These are phyloP conservation scores for Promerops cafer DNA, from an alignment of 2,113 vertebrate species.

Conservation along the genomic window DNA sequence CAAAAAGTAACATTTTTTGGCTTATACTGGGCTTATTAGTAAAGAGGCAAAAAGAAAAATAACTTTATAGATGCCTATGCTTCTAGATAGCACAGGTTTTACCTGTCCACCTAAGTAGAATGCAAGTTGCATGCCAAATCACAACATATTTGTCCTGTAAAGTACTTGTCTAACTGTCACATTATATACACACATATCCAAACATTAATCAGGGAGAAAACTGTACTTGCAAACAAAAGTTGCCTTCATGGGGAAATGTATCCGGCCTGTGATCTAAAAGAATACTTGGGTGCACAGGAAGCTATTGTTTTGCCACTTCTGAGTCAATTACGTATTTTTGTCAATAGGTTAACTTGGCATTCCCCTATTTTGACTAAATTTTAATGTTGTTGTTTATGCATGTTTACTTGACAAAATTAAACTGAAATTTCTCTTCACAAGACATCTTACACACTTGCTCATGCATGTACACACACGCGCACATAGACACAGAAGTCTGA, in stretches of 20 bases:
- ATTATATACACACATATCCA: neutral
- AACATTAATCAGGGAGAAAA: neutral
- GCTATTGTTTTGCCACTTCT: neutral
- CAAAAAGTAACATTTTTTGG: neutral
- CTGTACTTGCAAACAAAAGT: neutral
- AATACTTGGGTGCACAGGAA: neutral
- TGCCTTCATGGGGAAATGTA: neutral
- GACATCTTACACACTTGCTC: neutral
- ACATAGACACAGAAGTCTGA: neutral
- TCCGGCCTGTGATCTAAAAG: neutral
- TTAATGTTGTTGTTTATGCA: neutral
- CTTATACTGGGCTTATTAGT: neutral
- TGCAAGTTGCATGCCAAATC: neutral
- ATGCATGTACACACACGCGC: rapidly evolving
- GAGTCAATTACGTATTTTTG: neutral
- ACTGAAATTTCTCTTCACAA: neutral
- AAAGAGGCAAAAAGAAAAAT: neutral
- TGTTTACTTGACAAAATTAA: neutral
- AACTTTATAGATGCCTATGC: neutral
- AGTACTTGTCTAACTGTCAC: neutral
- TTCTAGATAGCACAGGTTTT: neutral
- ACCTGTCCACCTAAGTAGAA: neutral
- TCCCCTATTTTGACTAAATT: neutral
- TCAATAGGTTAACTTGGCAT: neutral
- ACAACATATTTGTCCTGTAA: neutral